Evolutionary conservation across 2,888 invertebrate genomes (phyloP).

Genomic region (Polyommatus iphigenia): DNA sequence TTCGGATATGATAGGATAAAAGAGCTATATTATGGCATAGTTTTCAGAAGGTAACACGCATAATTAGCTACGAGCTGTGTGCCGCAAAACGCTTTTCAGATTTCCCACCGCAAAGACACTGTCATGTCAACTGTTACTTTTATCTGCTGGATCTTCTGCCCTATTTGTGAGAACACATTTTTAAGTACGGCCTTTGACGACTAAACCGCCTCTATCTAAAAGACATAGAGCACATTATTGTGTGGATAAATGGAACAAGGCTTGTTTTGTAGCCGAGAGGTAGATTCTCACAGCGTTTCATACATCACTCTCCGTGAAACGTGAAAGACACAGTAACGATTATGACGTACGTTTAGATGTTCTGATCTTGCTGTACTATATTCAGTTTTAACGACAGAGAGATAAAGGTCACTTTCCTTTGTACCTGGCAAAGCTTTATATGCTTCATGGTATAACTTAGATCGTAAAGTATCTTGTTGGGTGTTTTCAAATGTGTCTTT

Average conservation of each 20-base stretch:
- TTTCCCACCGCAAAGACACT: slow-evolving; percentile 39
- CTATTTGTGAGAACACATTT: slow-evolving; percentile 55
- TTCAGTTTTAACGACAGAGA: slow-evolving; percentile 50
- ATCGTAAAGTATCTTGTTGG: slow-evolving; percentile 32
- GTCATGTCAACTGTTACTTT: slow-evolving; percentile 50
- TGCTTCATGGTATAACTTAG: slow-evolving; percentile 44
- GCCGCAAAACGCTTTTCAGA: slow-evolving; percentile 1
- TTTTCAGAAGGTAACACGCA: background rate
- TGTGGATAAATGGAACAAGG: slow-evolving; percentile 35
- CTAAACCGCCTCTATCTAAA: slow-evolving; percentile 4
- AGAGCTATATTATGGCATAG: too few species aligned
- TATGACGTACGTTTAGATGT: slow-evolving; percentile 61
- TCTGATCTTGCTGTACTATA: slow-evolving; percentile 34
- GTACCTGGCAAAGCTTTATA: slow-evolving; percentile 51
- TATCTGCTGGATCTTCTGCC: slow-evolving; percentile 66
- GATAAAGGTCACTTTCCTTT: slow-evolving; percentile 57
- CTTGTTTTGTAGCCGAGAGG: slow-evolving; percentile 53
- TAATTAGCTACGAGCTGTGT: background rate
- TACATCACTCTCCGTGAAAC: slow-evolving; percentile 68
- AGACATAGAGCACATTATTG: slow-evolving; percentile 46
- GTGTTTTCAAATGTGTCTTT: slow-evolving; percentile 27
- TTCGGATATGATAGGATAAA: too few species aligned
- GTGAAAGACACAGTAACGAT: slow-evolving; percentile 73
- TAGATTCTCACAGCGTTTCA: slow-evolving; percentile 66
- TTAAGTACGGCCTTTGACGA: slow-evolving; percentile 20